A percentile compares a stretch with the other conserved stretches of the same genome.
Conservation (phyloP, 1,140 invertebrate genomes). For the Drosophila willistoni region DNA sequence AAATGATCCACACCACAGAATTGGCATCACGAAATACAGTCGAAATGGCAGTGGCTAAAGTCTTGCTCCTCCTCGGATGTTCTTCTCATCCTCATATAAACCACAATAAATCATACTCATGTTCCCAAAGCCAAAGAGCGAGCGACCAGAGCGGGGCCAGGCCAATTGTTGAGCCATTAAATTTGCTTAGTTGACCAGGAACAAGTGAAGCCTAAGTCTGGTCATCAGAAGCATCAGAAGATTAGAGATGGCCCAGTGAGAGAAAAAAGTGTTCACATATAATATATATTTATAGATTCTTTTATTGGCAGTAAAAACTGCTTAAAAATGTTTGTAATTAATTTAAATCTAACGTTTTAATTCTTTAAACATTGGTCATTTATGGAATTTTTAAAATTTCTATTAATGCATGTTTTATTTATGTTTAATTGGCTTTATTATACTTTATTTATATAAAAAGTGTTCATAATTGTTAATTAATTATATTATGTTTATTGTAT, state of each 20-base stretch:
- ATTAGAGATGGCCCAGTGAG: conserved; percentile 17
- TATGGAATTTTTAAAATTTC: too few species aligned
- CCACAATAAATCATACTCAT: conserved; percentile 77
- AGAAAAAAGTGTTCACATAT: neutral
- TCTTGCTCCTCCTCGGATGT: neutral
- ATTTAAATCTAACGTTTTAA: too few species aligned
- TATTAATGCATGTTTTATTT: too few species aligned
- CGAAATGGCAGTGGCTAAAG: neutral
- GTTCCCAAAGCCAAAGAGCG: conserved; percentile 67
- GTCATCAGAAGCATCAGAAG: conserved; percentile 1
- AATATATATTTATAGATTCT: too few species aligned
- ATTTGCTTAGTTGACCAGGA: conserved; percentile 52
- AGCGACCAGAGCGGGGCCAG: conserved; percentile 30
- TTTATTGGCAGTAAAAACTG: neutral
- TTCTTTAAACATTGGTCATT: too few species aligned
- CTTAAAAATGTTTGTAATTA: too few species aligned
- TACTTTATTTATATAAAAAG: too few species aligned
- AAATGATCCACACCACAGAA: conserved; percentile 71
- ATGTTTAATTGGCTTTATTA: too few species aligned
- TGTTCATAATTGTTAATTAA: too few species aligned
- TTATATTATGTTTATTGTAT: too few species aligned
- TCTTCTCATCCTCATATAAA: conserved; percentile 41
- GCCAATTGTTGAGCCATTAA: conserved; percentile 74
- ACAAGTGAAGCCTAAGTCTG: conserved; percentile 48
- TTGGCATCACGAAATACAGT: conserved; percentile 22